Base-by-base conservation (phyloP, 2,113 vertebrate species). In the Perccottus glenii region DNA sequence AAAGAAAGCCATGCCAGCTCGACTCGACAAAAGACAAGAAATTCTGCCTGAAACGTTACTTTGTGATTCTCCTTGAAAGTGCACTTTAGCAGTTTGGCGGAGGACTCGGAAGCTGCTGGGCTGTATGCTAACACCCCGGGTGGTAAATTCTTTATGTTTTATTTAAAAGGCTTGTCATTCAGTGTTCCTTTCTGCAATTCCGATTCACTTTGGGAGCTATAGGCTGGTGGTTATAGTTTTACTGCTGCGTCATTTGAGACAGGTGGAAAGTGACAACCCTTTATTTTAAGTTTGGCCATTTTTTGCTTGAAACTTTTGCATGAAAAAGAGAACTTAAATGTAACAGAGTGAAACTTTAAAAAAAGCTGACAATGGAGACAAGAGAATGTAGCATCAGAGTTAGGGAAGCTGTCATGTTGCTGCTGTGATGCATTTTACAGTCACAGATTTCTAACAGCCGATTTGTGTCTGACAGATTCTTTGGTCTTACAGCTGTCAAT, bases 81-180 rank as follows among this genome's bases (percentile, higher is more conserved):
- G 32, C 12, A 16, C 42, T 50, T 57, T 4, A 57, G 55, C 38
- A 0, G 50, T 16, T 46, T 2, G 8, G 12, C 10, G n/a, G 46
- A 48, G 46, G 65, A 45, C 52, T 50, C 11, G 16, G 12, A 12
- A 53, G 38, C 19, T 9, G 42, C 48, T 4, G 38, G 9, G 48
- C 60, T 48, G 61, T 65, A 11, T 36, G 64, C 7, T 36, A 5
- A 60, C 71, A 15, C 72, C 27, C 71, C 75, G 78, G 79, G 75
- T 67, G 81, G 79, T 64, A 36, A 38, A 16, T 63, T 11, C 42
- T 78, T 47, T 44, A 72, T 76, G 52, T 63, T 68, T 65, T 60
- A 64, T 80, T 74, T 64, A 73, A 73, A 67, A 71, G 48, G 40
- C 58, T 32, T 3, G 55, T 67, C 73, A 58, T 56, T 66, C 52